Evolutionary conservation across 1,140 invertebrate species (phyloP).

Genomic region (Drosophila kurseongensis): DNA sequence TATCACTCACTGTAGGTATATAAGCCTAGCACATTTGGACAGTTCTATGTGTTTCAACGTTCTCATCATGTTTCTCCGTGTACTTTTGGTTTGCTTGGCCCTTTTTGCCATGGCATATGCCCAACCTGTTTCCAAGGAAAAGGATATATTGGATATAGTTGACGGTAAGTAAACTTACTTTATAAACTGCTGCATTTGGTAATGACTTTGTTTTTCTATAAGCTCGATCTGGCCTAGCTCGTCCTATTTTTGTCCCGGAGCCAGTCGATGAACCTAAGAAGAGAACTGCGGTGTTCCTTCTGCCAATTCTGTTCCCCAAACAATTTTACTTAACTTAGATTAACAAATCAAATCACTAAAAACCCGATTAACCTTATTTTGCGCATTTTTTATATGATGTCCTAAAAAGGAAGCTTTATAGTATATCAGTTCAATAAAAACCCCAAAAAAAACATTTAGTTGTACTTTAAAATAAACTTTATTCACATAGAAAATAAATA

Average conservation of each 20-base stretch:
- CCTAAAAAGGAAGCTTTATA: neutral
- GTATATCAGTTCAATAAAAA: neutral
- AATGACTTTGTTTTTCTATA: neutral
- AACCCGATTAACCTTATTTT: neutral
- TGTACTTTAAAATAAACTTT: conserved; percentile 78
- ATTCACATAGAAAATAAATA: conserved; percentile 82
- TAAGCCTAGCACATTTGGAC: neutral
- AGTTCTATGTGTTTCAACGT: neutral
- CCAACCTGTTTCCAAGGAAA: neutral
- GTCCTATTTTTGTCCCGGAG: conserved; percentile 7
- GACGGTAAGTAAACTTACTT: neutral
- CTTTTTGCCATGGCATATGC: conserved; percentile 3
- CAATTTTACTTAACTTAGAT: neutral
- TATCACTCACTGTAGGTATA: neutral
- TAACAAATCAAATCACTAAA: conserved; percentile 3
- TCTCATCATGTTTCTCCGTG: conserved; percentile 10
- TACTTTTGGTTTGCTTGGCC: conserved; percentile 12
- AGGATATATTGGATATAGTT: neutral
- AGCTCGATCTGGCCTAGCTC: neutral
- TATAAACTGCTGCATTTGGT: neutral
- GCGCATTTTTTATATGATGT: neutral
- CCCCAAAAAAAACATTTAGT: neutral
- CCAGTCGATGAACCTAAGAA: neutral
- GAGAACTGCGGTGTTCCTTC: conserved; percentile 3
- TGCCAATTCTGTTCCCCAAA: conserved; percentile 14